Percentiles rank a stretch among this genome's conserved stretches.
These are phyloP conservation scores for Phoenicopterus ruber DNA, from an alignment of 2,113 vertebrate species.

Conservation along the genomic window DNA sequence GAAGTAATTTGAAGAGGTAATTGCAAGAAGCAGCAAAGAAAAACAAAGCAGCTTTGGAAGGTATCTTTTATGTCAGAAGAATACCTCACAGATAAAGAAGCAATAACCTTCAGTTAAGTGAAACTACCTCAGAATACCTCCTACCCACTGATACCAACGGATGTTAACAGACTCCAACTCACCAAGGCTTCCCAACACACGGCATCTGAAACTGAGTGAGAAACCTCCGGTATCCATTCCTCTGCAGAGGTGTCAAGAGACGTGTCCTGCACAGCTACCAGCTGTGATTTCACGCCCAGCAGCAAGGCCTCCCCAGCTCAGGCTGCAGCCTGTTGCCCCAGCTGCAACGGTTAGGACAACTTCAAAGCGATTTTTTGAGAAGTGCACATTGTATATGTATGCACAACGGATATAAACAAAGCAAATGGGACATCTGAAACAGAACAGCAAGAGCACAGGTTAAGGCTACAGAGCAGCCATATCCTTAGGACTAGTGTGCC, in stretches of 20 bases:
- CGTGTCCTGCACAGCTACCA: accelerated
- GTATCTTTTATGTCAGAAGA: background rate
- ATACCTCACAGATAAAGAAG: background rate
- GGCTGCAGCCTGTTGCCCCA: background rate
- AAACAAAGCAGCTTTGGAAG: background rate
- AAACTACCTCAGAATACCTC: background rate
- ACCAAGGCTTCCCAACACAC: background rate
- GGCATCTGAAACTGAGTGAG: background rate
- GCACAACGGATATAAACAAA: background rate
- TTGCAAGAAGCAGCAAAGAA: background rate
- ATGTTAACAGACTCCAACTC: background rate
- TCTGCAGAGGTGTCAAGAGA: background rate
- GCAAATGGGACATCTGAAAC: background rate
- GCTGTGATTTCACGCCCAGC: background rate
- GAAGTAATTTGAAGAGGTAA: background rate
- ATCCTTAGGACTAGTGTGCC: background rate
- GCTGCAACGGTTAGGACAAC: background rate
- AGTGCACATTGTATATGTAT: accelerated
- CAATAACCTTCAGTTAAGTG: background rate
- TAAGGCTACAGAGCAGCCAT: background rate
- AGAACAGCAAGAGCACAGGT: background rate
- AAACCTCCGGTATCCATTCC: background rate
- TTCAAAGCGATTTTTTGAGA: background rate
- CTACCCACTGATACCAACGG: background rate
- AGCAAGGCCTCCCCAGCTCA: background rate